A percentile compares a stretch with the other conserved stretches of the same genome.
phyloP scores from a whole-genome alignment of 1,140 invertebrate species.

The Antheraea mylitta region DNA sequence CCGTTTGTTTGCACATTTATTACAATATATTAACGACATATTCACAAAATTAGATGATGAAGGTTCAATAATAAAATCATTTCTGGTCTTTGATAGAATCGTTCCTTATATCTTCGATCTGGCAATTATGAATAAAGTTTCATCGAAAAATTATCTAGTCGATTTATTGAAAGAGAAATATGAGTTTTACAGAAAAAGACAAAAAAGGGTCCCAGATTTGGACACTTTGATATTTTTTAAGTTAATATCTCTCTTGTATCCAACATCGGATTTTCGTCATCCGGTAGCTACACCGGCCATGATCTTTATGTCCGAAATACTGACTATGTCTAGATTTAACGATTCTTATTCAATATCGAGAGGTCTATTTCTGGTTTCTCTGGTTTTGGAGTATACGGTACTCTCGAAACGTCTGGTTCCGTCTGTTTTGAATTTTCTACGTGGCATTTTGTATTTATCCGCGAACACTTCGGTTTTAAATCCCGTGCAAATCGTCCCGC shows the following conservation, averaged over 20 bases:
- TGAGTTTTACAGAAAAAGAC: slow-evolving; percentile 81
- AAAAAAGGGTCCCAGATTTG: slow-evolving; percentile 83
- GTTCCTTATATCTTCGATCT: slow-evolving; percentile 87
- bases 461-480: slow-evolving; percentile 79
- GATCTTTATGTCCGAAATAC: slow-evolving; percentile 90
- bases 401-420: slow-evolving; percentile 91
- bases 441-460: slow-evolving; percentile 83
- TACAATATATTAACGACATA: slow-evolving; percentile 87
- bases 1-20: slow-evolving; percentile 84
- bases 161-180: slow-evolving; percentile 89
- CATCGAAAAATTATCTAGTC: slow-evolving; percentile 82
- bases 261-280: slow-evolving; percentile 94
- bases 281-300: slow-evolving; percentile 90
- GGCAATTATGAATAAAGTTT: slow-evolving; percentile 83
- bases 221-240: slow-evolving; percentile 91
- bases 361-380: slow-evolving; percentile 87
- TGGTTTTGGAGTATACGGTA: slow-evolving; percentile 88
- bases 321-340: slow-evolving; percentile 82
- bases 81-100: slow-evolving; percentile 82
- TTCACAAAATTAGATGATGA: slow-evolving; percentile 75
- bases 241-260: slow-evolving; percentile 87
- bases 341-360: slow-evolving; percentile 84
- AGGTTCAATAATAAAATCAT: slow-evolving; percentile 77
- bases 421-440: slow-evolving; percentile 87
- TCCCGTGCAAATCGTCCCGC: slow-evolving; percentile 81